Evolutionary conservation across 2,888 invertebrate genomes (phyloP).

Genomic region (Blastobasis adustella): DNA sequence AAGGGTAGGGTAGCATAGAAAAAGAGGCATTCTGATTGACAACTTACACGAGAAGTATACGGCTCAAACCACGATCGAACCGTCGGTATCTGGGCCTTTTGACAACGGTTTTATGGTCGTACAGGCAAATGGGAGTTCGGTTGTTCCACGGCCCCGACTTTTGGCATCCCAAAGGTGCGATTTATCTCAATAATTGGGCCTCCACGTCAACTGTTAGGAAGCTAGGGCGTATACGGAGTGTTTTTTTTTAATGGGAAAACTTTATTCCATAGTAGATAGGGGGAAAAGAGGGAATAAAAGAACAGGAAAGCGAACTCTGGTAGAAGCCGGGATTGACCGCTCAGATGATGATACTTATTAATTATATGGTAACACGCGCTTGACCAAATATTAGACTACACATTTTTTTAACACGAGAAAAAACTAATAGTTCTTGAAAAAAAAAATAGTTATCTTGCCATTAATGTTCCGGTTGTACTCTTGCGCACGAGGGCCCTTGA

Average conservation of each 20-base stretch:
- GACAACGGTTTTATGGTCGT: not conserved
- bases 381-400: too few relatives aligned
- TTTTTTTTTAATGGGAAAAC: constrained; percentile 19
- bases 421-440: too few relatives aligned
- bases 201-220: constrained; percentile 18
- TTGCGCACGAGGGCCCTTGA: too few relatives aligned
- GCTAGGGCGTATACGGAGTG: constrained; percentile 10
- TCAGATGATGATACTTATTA: not conserved
- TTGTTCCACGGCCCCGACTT: constrained; percentile 1
- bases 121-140: not conserved
- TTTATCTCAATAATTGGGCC: constrained; percentile 41
- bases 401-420: too few relatives aligned
- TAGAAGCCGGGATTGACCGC: not conserved
- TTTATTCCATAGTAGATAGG: too few relatives aligned
- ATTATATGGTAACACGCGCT: too few relatives aligned
- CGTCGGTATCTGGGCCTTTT: not conserved
- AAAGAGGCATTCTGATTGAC: too few relatives aligned
- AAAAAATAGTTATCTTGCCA: too few relatives aligned
- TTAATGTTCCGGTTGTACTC: too few relatives aligned
- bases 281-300: not conserved
- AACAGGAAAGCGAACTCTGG: not conserved
- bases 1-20: too few relatives aligned
- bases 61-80: too few relatives aligned
- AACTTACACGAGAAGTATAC: too few relatives aligned
- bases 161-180: constrained; percentile 22